A percentile compares a stretch with the other conserved stretches of the same genome.
Conservation (phyloP, 2,113 vertebrate species). For the Perccottus glenii region DNA sequence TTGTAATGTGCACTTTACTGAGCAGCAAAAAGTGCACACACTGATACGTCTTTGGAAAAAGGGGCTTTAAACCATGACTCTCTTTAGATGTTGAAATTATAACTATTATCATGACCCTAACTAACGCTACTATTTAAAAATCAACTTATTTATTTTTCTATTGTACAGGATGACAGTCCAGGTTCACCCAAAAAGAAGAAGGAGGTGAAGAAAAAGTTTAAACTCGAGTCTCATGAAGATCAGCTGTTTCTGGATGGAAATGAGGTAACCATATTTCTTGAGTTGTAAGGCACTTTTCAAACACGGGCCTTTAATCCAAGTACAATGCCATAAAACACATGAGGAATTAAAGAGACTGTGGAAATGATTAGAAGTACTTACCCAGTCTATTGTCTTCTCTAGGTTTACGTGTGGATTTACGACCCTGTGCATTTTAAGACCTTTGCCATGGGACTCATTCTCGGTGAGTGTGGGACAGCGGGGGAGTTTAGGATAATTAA, state of each 20-base stretch:
- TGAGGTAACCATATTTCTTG: constrained; percentile 80
- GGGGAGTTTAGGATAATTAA: background rate
- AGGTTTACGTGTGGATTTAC: constrained; percentile 99
- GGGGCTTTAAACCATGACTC: no score
- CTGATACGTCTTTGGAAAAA: constrained; percentile 1
- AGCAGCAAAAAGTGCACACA: background rate
- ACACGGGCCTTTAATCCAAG: no score
- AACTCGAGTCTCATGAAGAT: constrained; percentile 96
- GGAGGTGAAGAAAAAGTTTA: constrained; percentile 98
- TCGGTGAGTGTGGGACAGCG: constrained; percentile 83
- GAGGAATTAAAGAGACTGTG: no score
- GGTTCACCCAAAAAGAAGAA: constrained; percentile 97
- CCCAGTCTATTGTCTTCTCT: background rate
- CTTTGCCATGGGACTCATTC: constrained; percentile 97
- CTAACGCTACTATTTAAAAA: no score
- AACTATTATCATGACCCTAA: no score
- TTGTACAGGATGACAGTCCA: constrained; percentile 89
- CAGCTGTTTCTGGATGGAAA: constrained; percentile 97
- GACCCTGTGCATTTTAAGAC: constrained; percentile 99
- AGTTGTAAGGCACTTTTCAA: no score
- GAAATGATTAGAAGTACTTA: background rate
- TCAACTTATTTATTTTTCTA: background rate
- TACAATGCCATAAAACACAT: no score
- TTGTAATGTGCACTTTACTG: constrained; percentile 12
- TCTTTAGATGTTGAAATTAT: no score